Conservation (phyloP, 2,113 vertebrate species). For the Eira barbara region DNA sequence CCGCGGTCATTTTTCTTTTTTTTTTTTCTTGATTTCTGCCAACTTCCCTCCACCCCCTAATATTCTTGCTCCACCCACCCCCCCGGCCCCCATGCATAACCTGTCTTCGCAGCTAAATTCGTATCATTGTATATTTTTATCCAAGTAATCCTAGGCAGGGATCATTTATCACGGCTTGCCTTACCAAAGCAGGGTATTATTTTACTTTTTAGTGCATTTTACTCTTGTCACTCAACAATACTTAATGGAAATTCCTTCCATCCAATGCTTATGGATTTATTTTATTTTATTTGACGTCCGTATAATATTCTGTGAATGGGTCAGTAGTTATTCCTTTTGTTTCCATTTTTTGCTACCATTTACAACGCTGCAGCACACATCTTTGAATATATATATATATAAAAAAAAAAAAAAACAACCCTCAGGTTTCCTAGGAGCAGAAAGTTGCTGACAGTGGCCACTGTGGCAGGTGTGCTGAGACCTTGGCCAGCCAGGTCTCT, state of each 20-base stretch:
- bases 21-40: not conserved
- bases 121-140: not conserved
- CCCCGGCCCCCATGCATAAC: too few species aligned
- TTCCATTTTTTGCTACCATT: not conserved
- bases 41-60: not conserved
- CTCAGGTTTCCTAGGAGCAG: not conserved
- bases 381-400: not conserved
- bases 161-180: not conserved
- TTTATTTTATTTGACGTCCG: not conserved
- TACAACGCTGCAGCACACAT: not conserved
- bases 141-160: not conserved
- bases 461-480: not conserved
- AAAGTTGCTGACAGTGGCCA: not conserved
- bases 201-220: not conserved
- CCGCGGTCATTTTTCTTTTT: not conserved
- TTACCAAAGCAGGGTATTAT: not conserved
- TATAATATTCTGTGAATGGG: not conserved
- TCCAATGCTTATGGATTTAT: not conserved
- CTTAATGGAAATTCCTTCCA: not conserved
- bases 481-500: not conserved
- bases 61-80: not conserved
- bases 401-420: not conserved
- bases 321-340: not conserved
- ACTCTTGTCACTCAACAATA: not conserved
- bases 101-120: not conserved